Percentiles rank a stretch among this genome's conserved stretches.
Conservation (phyloP, 2,113 vertebrate species). For the Columba livia region DNA sequence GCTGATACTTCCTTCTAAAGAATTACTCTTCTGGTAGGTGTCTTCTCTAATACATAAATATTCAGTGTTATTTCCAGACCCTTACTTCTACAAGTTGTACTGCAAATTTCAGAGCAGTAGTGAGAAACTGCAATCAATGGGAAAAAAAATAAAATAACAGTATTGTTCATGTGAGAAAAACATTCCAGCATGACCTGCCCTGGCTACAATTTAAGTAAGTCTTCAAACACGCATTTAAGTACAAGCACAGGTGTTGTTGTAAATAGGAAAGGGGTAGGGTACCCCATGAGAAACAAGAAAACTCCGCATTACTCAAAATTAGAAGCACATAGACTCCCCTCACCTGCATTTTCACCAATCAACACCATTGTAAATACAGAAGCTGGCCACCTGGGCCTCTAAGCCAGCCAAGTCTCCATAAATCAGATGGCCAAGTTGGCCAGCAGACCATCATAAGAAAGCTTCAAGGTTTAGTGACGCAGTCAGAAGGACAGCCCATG, state of each 20-base stretch:
- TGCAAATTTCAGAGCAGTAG: background rate
- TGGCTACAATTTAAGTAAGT: slow-evolving; percentile 9
- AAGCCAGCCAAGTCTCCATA: background rate
- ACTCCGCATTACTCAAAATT: background rate
- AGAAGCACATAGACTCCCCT: background rate
- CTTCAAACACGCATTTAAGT: background rate
- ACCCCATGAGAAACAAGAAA: background rate
- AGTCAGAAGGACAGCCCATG: background rate
- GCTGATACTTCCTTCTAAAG: background rate
- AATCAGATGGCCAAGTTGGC: background rate
- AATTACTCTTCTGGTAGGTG: background rate
- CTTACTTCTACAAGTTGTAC: background rate
- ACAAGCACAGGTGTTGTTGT: slow-evolving; percentile 12
- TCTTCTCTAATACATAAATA: background rate
- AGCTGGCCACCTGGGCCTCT: background rate
- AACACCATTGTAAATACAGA: background rate
- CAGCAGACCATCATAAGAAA: background rate
- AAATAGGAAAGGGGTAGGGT: slow-evolving; percentile 12
- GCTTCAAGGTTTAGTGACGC: background rate
- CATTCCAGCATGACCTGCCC: background rate
- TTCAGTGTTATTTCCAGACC: background rate
- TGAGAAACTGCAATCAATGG: background rate
- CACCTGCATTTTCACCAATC: background rate
- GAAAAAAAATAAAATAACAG: background rate
- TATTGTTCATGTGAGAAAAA: background rate